phyloP scores from a whole-genome alignment of 2,797 vertebrate genomes.

The Phoxinus dragarum region DNA sequence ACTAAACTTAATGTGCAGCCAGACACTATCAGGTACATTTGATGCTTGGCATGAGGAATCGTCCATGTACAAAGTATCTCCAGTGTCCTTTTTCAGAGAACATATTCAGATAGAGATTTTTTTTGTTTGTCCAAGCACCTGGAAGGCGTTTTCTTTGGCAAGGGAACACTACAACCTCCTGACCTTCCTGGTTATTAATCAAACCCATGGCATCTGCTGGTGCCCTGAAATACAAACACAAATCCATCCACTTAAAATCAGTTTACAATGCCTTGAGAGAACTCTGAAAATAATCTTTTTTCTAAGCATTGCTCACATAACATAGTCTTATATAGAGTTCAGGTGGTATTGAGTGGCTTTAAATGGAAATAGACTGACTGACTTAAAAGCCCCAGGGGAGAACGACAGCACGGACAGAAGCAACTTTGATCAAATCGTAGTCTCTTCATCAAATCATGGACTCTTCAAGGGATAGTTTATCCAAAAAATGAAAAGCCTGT shows the following conservation, averaged over 20 bases:
- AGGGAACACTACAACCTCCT: conserved; percentile 30
- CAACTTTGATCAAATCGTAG: background rate
- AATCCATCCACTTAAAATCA: conserved; percentile 46
- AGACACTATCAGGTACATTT: conserved; percentile 8
- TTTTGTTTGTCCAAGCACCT: conserved; percentile 28
- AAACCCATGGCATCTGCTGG: conserved; percentile 31
- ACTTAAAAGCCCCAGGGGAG: background rate
- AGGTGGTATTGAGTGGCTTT: conserved; percentile 44
- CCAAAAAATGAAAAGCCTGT: background rate
- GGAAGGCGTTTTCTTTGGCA: conserved; percentile 33
- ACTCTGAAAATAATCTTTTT: conserved; percentile 15
- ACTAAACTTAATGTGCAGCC: background rate
- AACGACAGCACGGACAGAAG: background rate
- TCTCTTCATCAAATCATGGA: background rate
- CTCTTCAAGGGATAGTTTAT: background rate
- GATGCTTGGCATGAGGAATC: background rate
- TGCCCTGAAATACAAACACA: conserved; percentile 34
- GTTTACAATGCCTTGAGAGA: conserved; percentile 37
- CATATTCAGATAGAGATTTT: conserved; percentile 22
- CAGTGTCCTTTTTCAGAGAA: background rate
- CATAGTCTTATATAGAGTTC: conserved; percentile 28
- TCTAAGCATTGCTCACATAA: conserved; percentile 41
- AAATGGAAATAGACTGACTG: conserved; percentile 37
- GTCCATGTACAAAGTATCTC: background rate
- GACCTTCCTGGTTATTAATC: conserved; percentile 45